phyloP scores from a whole-genome alignment of 2,113 vertebrate species.

The Pseudorhombus dupliciocellatus region DNA sequence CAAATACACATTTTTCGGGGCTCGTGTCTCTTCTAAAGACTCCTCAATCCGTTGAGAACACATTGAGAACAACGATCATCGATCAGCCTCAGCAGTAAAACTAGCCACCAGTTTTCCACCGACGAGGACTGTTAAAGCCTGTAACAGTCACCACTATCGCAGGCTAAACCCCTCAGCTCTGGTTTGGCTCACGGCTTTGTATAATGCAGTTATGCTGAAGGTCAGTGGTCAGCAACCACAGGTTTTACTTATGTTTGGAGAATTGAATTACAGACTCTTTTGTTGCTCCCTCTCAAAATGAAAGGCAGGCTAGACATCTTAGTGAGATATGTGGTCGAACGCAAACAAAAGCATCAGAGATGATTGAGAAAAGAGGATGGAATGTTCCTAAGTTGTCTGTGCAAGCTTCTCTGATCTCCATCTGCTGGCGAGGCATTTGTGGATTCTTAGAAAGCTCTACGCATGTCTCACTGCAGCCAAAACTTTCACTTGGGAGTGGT shows the following conservation, averaged over 20 bases:
- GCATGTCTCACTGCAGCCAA: constrained; percentile 5
- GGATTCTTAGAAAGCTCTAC: constrained; percentile 8
- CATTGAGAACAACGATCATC: not conserved
- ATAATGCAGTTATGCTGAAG: constrained; percentile 15
- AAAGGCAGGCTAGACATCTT: not conserved
- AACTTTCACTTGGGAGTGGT: not conserved
- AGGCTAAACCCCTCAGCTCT: constrained; percentile 20
- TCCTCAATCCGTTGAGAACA: constrained; percentile 12
- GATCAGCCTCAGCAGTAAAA: not conserved
- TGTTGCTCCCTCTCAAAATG: constrained; percentile 1
- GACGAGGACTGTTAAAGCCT: constrained; percentile 52
- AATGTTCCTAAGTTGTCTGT: not conserved
- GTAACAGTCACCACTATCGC: constrained; percentile 32
- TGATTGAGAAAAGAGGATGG: not conserved
- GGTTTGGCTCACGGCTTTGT: not conserved
- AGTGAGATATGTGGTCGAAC: constrained; percentile 3
- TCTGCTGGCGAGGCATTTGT: constrained; percentile 13
- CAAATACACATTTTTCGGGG: constrained; percentile 29
- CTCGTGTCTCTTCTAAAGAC: not conserved
- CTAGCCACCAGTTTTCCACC: not conserved
- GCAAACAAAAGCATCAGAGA: constrained; percentile 3
- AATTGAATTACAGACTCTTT: constrained; percentile 5
- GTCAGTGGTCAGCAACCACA: constrained; percentile 5
- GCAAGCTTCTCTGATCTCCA: constrained; percentile 16
- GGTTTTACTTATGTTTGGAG: constrained; percentile 17